A percentile compares a stretch with the other conserved stretches of the same genome.
phyloP scores from a whole-genome alignment of 2,113 vertebrate genomes.

The Myodes glareolus region DNA sequence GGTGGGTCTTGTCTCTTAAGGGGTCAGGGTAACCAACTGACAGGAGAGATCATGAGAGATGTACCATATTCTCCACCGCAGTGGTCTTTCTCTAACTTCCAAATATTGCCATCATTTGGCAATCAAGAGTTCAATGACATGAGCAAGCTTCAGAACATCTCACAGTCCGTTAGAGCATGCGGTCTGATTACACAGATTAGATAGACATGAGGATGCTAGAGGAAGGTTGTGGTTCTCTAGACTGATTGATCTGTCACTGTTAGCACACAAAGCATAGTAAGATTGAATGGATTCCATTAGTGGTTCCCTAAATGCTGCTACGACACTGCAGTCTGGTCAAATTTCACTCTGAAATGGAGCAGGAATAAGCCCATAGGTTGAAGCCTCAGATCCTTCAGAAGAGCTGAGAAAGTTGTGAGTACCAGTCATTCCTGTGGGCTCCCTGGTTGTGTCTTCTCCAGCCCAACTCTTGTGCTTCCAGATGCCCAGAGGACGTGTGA shows the following conservation, averaged over 20 bases:
- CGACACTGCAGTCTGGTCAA: not conserved
- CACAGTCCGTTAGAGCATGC: accelerated
- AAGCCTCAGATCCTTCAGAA: not conserved
- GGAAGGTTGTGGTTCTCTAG: not conserved
- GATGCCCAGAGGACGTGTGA: not conserved
- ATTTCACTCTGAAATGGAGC: not conserved
- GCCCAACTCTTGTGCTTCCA: not conserved
- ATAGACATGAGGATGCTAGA: not conserved
- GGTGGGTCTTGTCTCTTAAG: too few relatives aligned
- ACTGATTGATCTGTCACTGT: not conserved
- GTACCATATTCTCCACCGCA: too few relatives aligned
- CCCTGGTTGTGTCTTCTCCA: not conserved
- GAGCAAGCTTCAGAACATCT: not conserved
- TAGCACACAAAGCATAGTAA: not conserved
- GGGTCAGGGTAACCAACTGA: too few relatives aligned
- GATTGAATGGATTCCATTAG: not conserved
- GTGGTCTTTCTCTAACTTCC: not conserved
- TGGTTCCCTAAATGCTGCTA: not conserved
- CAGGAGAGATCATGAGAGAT: not conserved
- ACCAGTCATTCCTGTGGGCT: not conserved
- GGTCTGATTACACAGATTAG: not conserved
- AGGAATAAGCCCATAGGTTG: not conserved
- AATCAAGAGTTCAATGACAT: not conserved
- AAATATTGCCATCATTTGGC: not conserved
- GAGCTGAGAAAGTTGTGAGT: not conserved